These are phyloP conservation scores for Xenotilapia caudafasciata DNA, from an alignment of 2,113 vertebrate genomes.

Conservation along the genomic window DNA sequence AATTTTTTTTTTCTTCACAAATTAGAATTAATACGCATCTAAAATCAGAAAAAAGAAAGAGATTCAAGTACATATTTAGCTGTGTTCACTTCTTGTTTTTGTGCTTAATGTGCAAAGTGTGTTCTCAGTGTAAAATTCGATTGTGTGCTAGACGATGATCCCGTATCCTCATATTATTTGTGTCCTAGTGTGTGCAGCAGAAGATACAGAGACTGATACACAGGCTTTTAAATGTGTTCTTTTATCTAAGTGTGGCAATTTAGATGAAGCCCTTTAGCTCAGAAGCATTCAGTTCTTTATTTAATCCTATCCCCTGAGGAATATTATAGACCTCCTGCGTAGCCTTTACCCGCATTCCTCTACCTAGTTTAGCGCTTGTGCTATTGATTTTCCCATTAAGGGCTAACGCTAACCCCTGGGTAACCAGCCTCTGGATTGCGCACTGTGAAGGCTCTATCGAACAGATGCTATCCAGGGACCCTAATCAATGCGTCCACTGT, in stretches of 20 bases:
- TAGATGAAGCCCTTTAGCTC: conserved; percentile 64
- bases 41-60: not conserved
- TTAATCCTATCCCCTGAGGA: conserved; percentile 68
- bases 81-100: not conserved
- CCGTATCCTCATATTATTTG: not conserved
- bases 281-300: conserved; percentile 64
- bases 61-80: not conserved
- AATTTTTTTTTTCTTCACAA: not conserved
- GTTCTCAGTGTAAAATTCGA: not conserved
- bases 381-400: conserved; percentile 74
- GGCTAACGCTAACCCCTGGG: conserved; percentile 67
- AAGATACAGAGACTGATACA: conserved; percentile 17
- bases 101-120: not conserved
- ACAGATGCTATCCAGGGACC: conserved; percentile 61
- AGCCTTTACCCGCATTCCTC: conserved; percentile 69
- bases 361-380: conserved; percentile 66
- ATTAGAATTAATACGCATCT: not conserved
- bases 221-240: conserved; percentile 33
- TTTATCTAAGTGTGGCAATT: conserved; percentile 61
- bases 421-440: conserved; percentile 60
- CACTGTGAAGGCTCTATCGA: conserved; percentile 62
- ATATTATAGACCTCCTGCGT: conserved; percentile 67
- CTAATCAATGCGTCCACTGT: conserved; percentile 61
- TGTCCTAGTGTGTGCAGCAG: not conserved
- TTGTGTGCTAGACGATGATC: not conserved